A percentile compares a stretch with the other conserved stretches of the same genome.
These are phyloP conservation scores for Xylocampa areola DNA, from an alignment of 2,888 invertebrate genomes.

Conservation along the genomic window DNA sequence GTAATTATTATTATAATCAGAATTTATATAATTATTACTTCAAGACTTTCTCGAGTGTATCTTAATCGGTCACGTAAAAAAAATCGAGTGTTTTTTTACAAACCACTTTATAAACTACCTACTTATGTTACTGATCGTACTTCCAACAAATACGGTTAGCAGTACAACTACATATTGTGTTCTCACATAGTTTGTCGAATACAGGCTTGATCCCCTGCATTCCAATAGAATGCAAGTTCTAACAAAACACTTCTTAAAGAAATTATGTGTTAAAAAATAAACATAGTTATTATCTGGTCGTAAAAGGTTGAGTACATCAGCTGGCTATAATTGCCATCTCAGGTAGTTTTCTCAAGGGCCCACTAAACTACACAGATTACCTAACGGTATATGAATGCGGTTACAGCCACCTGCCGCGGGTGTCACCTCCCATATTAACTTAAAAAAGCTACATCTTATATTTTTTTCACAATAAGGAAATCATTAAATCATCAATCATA, in stretches of 20 bases:
- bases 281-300: constrained; percentile 3
- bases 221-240: too few species aligned
- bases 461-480: constrained; percentile 16
- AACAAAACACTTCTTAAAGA: constrained; percentile 3
- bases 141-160: too few species aligned
- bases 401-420: constrained; percentile 20
- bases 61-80: too few species aligned
- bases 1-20: too few species aligned
- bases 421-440: constrained; percentile 3
- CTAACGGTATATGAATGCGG: constrained; percentile 16
- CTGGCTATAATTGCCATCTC: constrained; percentile 26
- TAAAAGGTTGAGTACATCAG: constrained; percentile 21
- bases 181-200: too few species aligned
- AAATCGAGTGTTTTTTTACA: too few species aligned
- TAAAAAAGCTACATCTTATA: background rate
- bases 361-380: constrained; percentile 17
- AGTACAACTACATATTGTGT: too few species aligned
- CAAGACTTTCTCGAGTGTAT: too few species aligned
- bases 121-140: too few species aligned
- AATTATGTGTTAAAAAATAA: constrained; percentile 7
- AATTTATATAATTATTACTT: too few species aligned
- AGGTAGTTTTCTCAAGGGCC: constrained; percentile 37
- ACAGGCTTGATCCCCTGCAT: too few species aligned
- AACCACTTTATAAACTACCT: too few species aligned
- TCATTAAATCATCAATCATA: background rate